Conservation (phyloP, 2,113 vertebrate genomes). For the Crotalus horridus region DNA sequence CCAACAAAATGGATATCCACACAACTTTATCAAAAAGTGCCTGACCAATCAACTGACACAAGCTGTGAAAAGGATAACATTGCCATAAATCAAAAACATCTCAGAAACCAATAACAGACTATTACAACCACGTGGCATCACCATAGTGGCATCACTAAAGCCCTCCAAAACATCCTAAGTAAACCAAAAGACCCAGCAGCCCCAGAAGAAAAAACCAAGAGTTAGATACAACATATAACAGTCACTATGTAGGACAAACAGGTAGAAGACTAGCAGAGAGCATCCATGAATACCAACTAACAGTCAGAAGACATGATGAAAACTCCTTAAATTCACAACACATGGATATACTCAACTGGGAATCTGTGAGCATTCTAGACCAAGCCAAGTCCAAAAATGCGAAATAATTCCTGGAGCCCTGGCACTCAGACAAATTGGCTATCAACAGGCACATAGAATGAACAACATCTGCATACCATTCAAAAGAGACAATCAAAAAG, state of each 20-base stretch:
- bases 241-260: neutral
- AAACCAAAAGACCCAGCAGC: neutral
- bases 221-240: neutral
- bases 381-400: too few species aligned
- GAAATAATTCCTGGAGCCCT: too few species aligned
- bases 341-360: neutral
- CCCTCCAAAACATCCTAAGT: neutral
- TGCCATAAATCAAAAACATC: neutral
- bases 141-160: neutral
- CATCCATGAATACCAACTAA: neutral
- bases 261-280: neutral
- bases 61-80: neutral
- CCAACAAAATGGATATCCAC: neutral
- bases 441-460: too few species aligned
- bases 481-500: too few species aligned
- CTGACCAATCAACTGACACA: neutral
- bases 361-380: neutral
- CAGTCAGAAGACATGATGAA: neutral
- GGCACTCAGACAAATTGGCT: too few species aligned
- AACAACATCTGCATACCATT: too few species aligned
- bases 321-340: neutral
- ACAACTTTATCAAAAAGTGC: neutral
- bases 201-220: neutral
- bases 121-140: neutral
- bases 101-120: neutral